Percentiles rank a stretch among this genome's conserved stretches.
Conservation (phyloP, 1,140 invertebrate genomes). For the Lepidurus apus region DNA sequence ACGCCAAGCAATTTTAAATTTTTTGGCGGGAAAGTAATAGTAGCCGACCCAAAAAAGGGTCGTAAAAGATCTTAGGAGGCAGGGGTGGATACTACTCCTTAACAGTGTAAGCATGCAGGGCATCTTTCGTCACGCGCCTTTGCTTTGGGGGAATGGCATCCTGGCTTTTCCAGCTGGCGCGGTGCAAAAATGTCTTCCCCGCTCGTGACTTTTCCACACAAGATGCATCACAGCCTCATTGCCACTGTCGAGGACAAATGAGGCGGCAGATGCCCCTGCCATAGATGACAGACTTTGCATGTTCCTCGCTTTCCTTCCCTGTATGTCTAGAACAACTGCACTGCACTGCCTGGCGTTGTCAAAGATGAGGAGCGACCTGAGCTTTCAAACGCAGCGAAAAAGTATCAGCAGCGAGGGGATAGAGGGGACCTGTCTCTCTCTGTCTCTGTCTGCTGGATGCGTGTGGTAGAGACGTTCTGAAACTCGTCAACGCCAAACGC, state of each 20-base stretch:
- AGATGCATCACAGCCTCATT: slow-evolving; percentile 21
- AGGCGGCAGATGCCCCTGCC: slow-evolving; percentile 17
- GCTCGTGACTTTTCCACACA: slow-evolving; percentile 21
- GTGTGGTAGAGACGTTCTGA: neutral
- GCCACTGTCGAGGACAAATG: slow-evolving; percentile 20
- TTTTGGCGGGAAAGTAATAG: too few relatives aligned
- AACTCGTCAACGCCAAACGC: slow-evolving; percentile 13
- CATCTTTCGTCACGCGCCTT: slow-evolving; percentile 8
- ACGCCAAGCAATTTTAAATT: too few relatives aligned
- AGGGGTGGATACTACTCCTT: neutral
- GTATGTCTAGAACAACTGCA: neutral
- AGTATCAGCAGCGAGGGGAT: neutral
- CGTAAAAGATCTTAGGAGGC: too few relatives aligned
- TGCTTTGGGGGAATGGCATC: neutral
- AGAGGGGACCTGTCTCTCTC: neutral
- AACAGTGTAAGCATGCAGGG: neutral
- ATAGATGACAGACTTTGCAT: slow-evolving; percentile 15
- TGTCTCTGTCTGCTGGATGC: neutral
- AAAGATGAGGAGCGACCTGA: neutral
- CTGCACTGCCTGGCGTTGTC: neutral
- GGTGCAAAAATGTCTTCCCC: neutral
- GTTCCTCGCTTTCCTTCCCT: neutral
- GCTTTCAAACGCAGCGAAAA: neutral
- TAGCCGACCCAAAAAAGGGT: too few relatives aligned
- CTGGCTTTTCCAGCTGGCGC: neutral